Conservation (phyloP, 2,113 vertebrate species). For the Gymnorhina tibicen region DNA sequence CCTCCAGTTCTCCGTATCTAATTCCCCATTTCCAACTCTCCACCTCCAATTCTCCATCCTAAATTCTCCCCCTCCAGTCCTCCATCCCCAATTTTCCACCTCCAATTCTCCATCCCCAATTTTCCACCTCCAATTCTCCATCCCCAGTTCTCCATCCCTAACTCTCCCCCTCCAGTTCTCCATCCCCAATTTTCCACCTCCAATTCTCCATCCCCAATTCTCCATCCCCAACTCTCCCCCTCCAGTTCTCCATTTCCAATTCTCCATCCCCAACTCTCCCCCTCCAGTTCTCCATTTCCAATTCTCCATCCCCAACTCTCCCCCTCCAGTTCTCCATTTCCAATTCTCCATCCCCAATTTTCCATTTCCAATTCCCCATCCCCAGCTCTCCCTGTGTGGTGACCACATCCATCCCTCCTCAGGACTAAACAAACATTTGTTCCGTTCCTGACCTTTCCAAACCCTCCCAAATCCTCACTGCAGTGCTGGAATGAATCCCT, state of each 20-base stretch:
- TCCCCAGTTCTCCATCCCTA: accelerated
- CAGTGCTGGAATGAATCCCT: background rate
- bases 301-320: too few species aligned
- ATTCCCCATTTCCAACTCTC: too few species aligned
- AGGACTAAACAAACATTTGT: background rate
- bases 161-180: background rate
- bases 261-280: accelerated
- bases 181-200: background rate
- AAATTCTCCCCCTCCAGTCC: background rate
- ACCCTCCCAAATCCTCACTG: background rate
- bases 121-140: background rate
- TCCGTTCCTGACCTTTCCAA: background rate
- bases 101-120: accelerated
- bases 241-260: background rate
- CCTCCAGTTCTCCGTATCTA: accelerated
- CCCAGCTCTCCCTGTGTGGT: background rate
- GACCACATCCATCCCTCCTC: background rate
- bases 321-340: background rate
- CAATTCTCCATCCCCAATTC: background rate
- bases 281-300: accelerated
- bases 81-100: background rate
- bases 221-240: accelerated
- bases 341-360: background rate
- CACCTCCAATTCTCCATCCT: background rate
- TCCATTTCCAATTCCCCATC: too few species aligned